phyloP scores from a whole-genome alignment of 2,888 invertebrate species.

The Ochropacha duplaris region DNA sequence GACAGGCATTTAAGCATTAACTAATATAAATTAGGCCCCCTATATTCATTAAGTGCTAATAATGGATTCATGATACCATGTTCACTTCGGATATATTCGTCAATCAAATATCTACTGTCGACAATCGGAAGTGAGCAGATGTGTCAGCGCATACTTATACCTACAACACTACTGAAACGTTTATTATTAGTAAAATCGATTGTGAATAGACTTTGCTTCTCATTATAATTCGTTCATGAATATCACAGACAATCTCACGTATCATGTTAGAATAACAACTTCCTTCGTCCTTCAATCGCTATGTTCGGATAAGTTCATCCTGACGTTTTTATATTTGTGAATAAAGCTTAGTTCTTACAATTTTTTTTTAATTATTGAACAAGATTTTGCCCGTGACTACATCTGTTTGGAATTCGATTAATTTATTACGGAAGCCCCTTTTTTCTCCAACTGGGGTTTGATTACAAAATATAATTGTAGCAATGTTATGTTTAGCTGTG shows the following conservation, averaged over 20 bases:
- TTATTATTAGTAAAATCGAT: slow-evolving; percentile 13
- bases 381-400: too few species aligned
- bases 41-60: too few species aligned
- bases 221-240: slow-evolving; percentile 45
- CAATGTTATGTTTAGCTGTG: too few species aligned
- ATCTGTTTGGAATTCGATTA: too few species aligned
- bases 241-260: slow-evolving; percentile 44
- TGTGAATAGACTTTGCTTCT: slow-evolving; percentile 20
- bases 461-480: too few species aligned
- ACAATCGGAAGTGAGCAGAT: slow-evolving; percentile 50
- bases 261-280: slow-evolving; percentile 44
- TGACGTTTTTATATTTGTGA: too few species aligned
- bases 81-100: slow-evolving; percentile 47
- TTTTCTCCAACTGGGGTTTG: too few species aligned
- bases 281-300: slow-evolving; percentile 43
- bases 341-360: slow-evolving; percentile 7
- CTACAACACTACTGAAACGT: slow-evolving; percentile 29
- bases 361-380: too few species aligned
- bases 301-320: neutral
- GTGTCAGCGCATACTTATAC: slow-evolving; percentile 35
- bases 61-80: slow-evolving; percentile 33
- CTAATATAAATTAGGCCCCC: too few species aligned
- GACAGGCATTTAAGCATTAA: too few species aligned
- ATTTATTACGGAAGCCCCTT: too few species aligned
- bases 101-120: slow-evolving; percentile 39